Evolutionary conservation across 2,797 vertebrate genomes (phyloP), one percentile per base, ranked within the genome.

Genomic region (Chiroxiphia lanceolata): DNA sequence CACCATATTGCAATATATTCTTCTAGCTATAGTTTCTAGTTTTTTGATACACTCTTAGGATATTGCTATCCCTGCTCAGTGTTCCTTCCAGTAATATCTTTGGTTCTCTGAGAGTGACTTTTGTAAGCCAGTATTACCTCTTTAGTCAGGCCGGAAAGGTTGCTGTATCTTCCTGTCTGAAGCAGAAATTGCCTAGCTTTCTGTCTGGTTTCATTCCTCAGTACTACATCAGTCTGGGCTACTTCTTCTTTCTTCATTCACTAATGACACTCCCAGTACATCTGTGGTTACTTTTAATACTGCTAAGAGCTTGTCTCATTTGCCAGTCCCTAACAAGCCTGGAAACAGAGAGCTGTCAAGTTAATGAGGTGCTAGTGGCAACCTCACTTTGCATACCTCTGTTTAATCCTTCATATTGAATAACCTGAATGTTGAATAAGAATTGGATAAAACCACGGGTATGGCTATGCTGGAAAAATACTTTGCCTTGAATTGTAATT

Each of bases 211-310:
- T 94, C 36, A 23, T 83, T 78, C 40, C 56, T 79, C 4, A 0
- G 10, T 76, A 10, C 63, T n/a, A 3, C 31, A 36, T 90, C 75
- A 84, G 54, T 44, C 61, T 61, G 17, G 6, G 15, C 59, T 56
- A 80, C 59, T 90, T 8, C 65, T 75, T n/a, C 27, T 87, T 65
- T 27, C 38, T 89, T 86, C 8, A 13, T 83, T 94, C 9, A 5
- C 51, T 95, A 88, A 86, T 71, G 76, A 72, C 15, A 26, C 38
- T 90, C 11, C 3, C 47, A 64, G 65, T 72, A 72, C 44, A 59
- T 96, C 67, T 91, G 70, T 87, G 88, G 90, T 94, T 94, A 45
- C 83, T 86, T 93, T 78, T 72, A 89, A 45, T 91, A 85, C 77
- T 88, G 47, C 88, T 90, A 48, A 86, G 83, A 94, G 69, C 70